Evolutionary conservation across 2,113 vertebrate species (phyloP).

Genomic region (Trogon melanurus): DNA sequence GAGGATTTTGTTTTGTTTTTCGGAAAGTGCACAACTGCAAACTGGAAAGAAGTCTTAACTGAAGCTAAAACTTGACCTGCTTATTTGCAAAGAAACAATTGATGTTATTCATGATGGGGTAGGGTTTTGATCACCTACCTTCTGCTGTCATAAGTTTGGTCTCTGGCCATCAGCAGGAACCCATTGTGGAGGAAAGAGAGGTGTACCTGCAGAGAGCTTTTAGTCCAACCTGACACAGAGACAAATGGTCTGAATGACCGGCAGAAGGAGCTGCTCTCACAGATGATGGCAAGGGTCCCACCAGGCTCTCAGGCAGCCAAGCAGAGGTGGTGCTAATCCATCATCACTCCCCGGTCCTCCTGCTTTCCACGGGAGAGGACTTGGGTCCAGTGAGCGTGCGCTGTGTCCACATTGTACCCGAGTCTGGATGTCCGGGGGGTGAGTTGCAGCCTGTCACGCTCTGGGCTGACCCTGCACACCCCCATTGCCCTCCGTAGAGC

Average conservation of each 20-base stretch:
- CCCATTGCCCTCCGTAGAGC: fast-evolving
- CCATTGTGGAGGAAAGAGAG: background rate
- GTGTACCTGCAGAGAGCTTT: background rate
- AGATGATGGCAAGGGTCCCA: background rate
- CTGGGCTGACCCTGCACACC: background rate
- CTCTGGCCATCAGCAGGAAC: background rate
- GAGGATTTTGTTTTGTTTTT: background rate
- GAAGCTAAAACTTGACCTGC: background rate
- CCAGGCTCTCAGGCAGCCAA: background rate
- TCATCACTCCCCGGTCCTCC: background rate
- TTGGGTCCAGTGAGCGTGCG: background rate
- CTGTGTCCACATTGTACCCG: no score
- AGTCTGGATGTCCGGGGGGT: background rate
- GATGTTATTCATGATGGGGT: background rate
- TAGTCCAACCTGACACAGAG: background rate
- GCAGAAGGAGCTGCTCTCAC: background rate
- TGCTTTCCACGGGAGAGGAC: background rate
- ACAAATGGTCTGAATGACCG: background rate
- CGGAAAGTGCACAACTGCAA: background rate
- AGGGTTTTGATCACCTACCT: background rate
- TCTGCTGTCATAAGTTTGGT: background rate
- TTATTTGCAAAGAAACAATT: background rate
- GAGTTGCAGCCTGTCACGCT: background rate
- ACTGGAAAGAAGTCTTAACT: background rate
- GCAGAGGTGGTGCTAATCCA: fast-evolving